Evolutionary conservation across 2,113 vertebrate species (phyloP), one percentile per base, ranked within the genome.

Genomic region (Nothoprocta perdicaria): DNA sequence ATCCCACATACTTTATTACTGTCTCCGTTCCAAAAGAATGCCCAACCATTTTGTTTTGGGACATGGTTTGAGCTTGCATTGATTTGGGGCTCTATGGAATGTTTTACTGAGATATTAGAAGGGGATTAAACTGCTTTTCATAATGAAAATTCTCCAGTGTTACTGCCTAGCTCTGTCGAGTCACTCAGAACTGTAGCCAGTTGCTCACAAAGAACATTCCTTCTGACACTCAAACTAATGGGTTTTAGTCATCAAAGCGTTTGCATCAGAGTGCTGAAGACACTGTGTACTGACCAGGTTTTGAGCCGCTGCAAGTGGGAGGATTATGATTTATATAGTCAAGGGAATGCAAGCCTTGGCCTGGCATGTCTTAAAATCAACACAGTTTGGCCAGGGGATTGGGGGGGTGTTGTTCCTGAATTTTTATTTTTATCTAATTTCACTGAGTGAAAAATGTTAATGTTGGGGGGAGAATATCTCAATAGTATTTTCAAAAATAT

Each of bases 91-190:
- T 38, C 19, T 76, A 12, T 14, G 35, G 17, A 21, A 19, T 66
- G 63, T 79, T 89, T 57, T 92, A 82, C 55, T 86, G 22, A 94
- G 82, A 33, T 74, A 31, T 82, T 50, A 61, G 29, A 63, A n/a
- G 71, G 31, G 41, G 38, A 63, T 50, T 52, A 93, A 82, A 16
- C 33, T 82, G 31, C 12, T 40, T 88, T 92, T 84, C 24, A 8
- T 38, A 41, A 57, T 50, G 63, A 74, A 91, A 85, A 80, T 48
- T 53, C 46, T 23, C 31, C 22, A 26, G 1, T 24, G 80, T 2
- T 73, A 15, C 45, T 67, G n/a, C 77, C 75, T 84, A 62, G 17
- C 19, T 61, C 50, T n/a, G 35, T 14, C 50, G 55, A 86, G 80
- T 68, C 40, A 35, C 18, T 45, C 29, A 61, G 43, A 55, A 87